A percentile compares a stretch with the other conserved stretches of the same genome.
These are phyloP conservation scores for Tyrophagus putrescentiae DNA, from an alignment of 1,140 invertebrate species.

Conservation along the genomic window DNA sequence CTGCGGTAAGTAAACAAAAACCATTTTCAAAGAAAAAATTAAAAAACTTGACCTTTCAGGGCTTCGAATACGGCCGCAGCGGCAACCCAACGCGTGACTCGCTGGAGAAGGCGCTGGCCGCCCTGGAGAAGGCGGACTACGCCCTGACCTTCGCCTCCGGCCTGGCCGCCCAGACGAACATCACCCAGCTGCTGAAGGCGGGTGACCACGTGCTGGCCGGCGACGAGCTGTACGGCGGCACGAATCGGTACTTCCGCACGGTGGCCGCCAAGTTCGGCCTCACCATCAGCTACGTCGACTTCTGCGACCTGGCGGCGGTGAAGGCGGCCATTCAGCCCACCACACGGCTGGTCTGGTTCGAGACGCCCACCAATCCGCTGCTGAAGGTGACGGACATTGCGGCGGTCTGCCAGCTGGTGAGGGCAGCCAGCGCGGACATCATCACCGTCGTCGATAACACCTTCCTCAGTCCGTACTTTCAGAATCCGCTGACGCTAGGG, in stretches of 20 bases:
- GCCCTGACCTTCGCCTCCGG: constrained; percentile 73
- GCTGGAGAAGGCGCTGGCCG: constrained; percentile 73
- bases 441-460: constrained; percentile 92
- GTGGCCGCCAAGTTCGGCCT: constrained; percentile 53
- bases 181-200: constrained; percentile 53
- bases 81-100: constrained; percentile 85
- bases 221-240: constrained; percentile 93
- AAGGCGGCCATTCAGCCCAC: constrained; percentile 55
- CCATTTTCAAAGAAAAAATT: neutral
- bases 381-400: constrained; percentile 80
- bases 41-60: constrained; percentile 32
- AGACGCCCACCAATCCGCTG: constrained; percentile 93
- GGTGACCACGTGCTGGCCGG: constrained; percentile 83
- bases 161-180: constrained; percentile 60
- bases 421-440: constrained; percentile 44
- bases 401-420: constrained; percentile 49
- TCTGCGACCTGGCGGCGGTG: constrained; percentile 50
- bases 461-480: constrained; percentile 87
- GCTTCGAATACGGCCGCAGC: constrained; percentile 78
- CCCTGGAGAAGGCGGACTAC: constrained; percentile 75
- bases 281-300: constrained; percentile 62
- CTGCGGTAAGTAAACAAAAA: constrained; percentile 43
- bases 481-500: constrained; percentile 72
- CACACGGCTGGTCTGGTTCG: constrained; percentile 90
- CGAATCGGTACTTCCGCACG: constrained; percentile 46